Conservation (phyloP, 2,888 invertebrate species). For the Caenorhabditis imperialis region DNA sequence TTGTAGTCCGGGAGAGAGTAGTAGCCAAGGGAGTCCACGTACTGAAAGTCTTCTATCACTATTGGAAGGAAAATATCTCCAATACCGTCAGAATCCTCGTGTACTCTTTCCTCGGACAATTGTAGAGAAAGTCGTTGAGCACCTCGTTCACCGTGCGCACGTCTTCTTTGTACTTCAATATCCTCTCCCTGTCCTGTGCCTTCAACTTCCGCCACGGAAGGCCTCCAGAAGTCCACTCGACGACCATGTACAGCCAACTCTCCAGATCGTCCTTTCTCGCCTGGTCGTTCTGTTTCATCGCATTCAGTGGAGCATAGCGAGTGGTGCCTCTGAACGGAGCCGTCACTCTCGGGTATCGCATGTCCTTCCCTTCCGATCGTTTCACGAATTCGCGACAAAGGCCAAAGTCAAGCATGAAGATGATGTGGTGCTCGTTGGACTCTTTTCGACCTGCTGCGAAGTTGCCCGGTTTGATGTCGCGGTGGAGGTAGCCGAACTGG, state of each 20-base stretch:
- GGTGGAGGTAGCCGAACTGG: conserved; percentile 68
- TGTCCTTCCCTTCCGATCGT: conserved; percentile 42
- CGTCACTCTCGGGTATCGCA: conserved; percentile 64
- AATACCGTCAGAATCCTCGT: conserved; percentile 49
- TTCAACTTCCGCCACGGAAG: conserved; percentile 65
- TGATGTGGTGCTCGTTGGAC: conserved; percentile 58
- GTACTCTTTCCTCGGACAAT: conserved; percentile 61
- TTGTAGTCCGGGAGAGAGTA: conserved; percentile 70
- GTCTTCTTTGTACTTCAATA: conserved; percentile 64
- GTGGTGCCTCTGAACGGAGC: conserved; percentile 73
- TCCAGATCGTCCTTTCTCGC: conserved; percentile 54
- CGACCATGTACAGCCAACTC: conserved; percentile 63
- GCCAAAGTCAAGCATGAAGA: conserved; percentile 64
- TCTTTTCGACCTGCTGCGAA: conserved; percentile 60
- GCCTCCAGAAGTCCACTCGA: conserved; percentile 60
- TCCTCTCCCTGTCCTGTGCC: conserved; percentile 63
- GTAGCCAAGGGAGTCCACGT: conserved; percentile 65
- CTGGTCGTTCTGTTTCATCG: conserved; percentile 31
- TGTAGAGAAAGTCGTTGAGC: conserved; percentile 56
- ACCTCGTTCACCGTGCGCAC: conserved; percentile 42
- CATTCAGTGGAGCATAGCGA: conserved; percentile 69
- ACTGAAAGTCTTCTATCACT: conserved; percentile 41
- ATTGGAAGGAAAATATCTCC: too few relatives aligned
- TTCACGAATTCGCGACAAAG: conserved; percentile 58
- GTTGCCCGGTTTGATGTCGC: conserved; percentile 60